These are phyloP conservation scores for Conistra vaccinii DNA, from an alignment of 2,888 invertebrate species.

Conservation along the genomic window DNA sequence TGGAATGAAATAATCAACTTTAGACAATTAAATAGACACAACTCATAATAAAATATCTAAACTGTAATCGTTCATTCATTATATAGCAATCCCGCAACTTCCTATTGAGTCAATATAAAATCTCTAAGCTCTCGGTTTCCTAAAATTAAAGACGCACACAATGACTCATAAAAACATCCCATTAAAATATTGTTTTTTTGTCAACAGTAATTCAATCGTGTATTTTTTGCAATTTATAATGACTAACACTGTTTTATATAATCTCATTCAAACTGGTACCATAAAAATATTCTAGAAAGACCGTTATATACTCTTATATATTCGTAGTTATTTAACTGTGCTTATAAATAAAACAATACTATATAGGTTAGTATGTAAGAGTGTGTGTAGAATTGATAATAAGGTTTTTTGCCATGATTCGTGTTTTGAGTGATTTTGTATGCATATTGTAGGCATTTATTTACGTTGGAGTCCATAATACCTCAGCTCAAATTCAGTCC, in stretches of 20 bases:
- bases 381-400: slow-evolving; percentile 14
- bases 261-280: slow-evolving; percentile 39
- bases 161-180: slow-evolving; percentile 18
- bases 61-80: neutral
- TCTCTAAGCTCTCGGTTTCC: neutral
- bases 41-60: neutral
- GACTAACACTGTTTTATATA: slow-evolving; percentile 39
- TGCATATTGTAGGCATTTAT: neutral
- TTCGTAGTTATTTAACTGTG: slow-evolving; percentile 20
- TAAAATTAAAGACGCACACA: neutral
- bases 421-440: neutral
- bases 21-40: neutral
- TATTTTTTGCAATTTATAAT: slow-evolving; percentile 25
- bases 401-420: neutral
- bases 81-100: neutral
- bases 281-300: slow-evolving; percentile 48
- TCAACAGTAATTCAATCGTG: neutral
- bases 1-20: neutral
- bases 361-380: neutral
- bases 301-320: slow-evolving; percentile 4
- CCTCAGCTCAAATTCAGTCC: no score
- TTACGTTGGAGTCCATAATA: neutral
- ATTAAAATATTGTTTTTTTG: slow-evolving; percentile 22
- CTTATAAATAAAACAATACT: slow-evolving; percentile 28
- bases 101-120: neutral